Evolutionary conservation across 2,113 vertebrate species (phyloP).

Genomic region (Scatophagus argus): DNA sequence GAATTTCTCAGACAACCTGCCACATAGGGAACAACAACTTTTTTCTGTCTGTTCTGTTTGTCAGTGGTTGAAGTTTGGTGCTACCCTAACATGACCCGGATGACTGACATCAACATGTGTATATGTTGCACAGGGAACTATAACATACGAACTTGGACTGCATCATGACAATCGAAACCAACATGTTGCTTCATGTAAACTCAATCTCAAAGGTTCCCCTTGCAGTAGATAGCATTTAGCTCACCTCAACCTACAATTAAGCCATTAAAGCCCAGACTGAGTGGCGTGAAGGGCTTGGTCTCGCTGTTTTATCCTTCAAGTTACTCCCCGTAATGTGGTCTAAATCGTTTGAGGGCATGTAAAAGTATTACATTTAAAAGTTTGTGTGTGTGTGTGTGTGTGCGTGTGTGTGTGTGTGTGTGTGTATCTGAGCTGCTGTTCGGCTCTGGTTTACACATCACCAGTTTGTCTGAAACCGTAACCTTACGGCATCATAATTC

Average conservation of each 20-base stretch:
- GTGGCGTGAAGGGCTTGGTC: background rate
- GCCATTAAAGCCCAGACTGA: background rate
- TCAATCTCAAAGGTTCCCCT: background rate
- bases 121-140: too few relatives aligned
- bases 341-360: background rate
- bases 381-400: slow-evolving; percentile 6
- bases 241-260: background rate
- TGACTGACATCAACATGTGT: too few relatives aligned
- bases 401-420: slow-evolving; percentile 26
- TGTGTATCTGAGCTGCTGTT: slow-evolving; percentile 27
- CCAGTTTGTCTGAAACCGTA: slow-evolving; percentile 44
- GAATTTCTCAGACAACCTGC: too few relatives aligned
- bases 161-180: background rate
- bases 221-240: background rate
- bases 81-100: too few relatives aligned
- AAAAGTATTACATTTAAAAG: background rate
- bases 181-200: background rate
- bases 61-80: too few relatives aligned
- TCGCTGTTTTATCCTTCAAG: slow-evolving; percentile 2
- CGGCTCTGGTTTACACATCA: slow-evolving; percentile 37
- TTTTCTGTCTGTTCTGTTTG: too few relatives aligned
- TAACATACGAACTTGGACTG: too few relatives aligned
- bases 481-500: too few relatives aligned
- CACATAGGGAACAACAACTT: too few relatives aligned
- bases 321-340: background rate